Evolutionary conservation across 2,797 vertebrate species (phyloP), one percentile per base, ranked within the genome.

Genomic region (Lepidocolaptes lacrymiger): DNA sequence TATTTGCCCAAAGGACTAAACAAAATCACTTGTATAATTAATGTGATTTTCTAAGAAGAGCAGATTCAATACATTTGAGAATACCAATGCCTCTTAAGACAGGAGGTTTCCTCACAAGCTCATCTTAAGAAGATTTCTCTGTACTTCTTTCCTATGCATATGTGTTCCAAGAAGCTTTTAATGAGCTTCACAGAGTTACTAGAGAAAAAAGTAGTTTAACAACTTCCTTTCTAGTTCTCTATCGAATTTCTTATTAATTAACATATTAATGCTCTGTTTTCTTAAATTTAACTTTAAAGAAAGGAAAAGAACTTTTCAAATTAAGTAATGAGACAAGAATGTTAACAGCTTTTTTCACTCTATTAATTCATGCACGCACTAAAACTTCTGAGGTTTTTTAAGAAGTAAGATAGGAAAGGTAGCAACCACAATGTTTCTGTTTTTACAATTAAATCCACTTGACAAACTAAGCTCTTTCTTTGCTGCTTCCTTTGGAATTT

Each of bases 231-330:
- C 95, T 97, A 96, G 89, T 94, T 96, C 93, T 93, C 89, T 72
- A 91, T 91, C 93, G 95, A 97, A 97, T 96, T 97, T 97, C 97
- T 96, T 96, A 96, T 97, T 97, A 97, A 98, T 98, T 97, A 97
- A 97, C 96, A 97, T 97, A 97, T 97, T 97, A 97, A 97, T 96
- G 85, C 66, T 97, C 89, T 97, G 91, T 97, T 97, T 97, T 96
- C 96, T 97, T 96, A 97, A 97, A 96, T 97, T 95, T 95, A 89
- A 93, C 95, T 97, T 96, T 96, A 98, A 96, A 97, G 96, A 97
- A 95, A 97, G 95, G 93, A 97, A 97, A 97, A 97, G 86, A 97
- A 97, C 95, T 96, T 97, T 97, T 97, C 89, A 98, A 97, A 97
- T 96, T 96, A 96, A 97, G 93, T 94, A 95, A 94, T 92, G 92